phyloP scores from a whole-genome alignment of 2,113 vertebrate species.

The Shinisaurus crocodilurus region DNA sequence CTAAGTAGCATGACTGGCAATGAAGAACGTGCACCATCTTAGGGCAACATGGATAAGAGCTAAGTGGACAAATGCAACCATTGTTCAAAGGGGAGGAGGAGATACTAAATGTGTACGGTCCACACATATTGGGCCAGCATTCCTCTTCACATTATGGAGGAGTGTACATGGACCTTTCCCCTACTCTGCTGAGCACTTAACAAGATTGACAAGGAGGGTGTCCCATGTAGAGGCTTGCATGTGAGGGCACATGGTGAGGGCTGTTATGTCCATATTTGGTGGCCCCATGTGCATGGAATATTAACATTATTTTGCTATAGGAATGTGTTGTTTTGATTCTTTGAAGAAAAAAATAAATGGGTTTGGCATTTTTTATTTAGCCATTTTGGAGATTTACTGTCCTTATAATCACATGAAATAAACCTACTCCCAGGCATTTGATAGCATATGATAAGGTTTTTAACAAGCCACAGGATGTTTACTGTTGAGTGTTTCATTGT shows the following conservation, averaged over 20 bases:
- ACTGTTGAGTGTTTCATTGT: too few relatives aligned
- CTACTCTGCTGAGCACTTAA: neutral
- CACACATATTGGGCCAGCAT: neutral
- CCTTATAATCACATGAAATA: neutral
- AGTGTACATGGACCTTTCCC: neutral
- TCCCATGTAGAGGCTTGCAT: too few relatives aligned
- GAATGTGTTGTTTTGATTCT: neutral
- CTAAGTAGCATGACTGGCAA: neutral
- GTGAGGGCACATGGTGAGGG: neutral
- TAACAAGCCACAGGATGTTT: too few relatives aligned
- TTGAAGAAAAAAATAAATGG: neutral
- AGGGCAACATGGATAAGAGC: slow-evolving; percentile 37
- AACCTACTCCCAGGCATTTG: too few relatives aligned
- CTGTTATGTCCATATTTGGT: neutral
- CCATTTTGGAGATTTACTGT: neutral
- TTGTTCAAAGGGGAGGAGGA: neutral
- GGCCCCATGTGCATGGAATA: neutral
- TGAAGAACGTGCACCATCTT: slow-evolving; percentile 1
- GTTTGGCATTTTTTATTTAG: neutral
- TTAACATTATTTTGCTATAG: neutral
- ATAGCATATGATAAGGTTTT: too few relatives aligned
- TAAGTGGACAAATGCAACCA: neutral
- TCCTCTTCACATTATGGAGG: neutral
- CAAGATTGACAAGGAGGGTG: neutral
- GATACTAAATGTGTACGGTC: too few relatives aligned